Conservation (phyloP, 2,888 invertebrate genomes). For the Antheraea yamamai region DNA sequence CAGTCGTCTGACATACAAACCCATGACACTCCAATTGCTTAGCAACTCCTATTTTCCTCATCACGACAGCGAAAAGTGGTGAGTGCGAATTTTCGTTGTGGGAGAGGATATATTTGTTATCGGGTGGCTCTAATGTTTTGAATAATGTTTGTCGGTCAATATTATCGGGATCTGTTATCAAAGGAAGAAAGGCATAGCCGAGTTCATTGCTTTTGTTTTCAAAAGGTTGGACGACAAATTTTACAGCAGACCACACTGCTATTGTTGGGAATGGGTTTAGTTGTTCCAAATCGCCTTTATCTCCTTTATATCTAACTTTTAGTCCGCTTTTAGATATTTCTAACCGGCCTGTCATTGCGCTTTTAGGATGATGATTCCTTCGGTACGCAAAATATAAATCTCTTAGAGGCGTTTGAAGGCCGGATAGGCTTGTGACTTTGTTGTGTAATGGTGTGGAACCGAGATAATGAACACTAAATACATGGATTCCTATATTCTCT, state of each 20-base stretch:
- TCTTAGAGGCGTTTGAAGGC: constrained; percentile 90
- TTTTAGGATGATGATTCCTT: constrained; percentile 77
- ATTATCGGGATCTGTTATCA: constrained; percentile 91
- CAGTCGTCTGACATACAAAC: constrained; percentile 93
- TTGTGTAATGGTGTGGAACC: constrained; percentile 90
- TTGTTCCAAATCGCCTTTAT: constrained; percentile 84
- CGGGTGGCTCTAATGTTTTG: constrained; percentile 75
- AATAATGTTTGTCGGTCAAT: constrained; percentile 88
- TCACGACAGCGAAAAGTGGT: constrained; percentile 94
- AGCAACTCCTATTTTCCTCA: constrained; percentile 90
- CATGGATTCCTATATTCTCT: constrained; percentile 80
- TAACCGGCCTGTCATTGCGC: constrained; percentile 80
- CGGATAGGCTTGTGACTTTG: constrained; percentile 91
- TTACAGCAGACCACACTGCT: constrained; percentile 96
- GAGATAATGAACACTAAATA: constrained; percentile 89
- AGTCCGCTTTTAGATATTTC: constrained; percentile 87
- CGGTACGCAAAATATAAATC: constrained; percentile 86
- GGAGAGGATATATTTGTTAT: constrained; percentile 81
- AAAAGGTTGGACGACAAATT: constrained; percentile 87
- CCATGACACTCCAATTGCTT: constrained; percentile 94
- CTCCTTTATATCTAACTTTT: constrained; percentile 86
- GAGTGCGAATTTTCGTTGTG: constrained; percentile 86
- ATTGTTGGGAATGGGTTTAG: constrained; percentile 94
- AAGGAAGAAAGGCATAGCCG: constrained; percentile 90
- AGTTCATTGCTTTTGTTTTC: constrained; percentile 79